These are phyloP conservation scores for Arctocebus calabarensis DNA, from an alignment of 2,797 vertebrate species.

Conservation along the genomic window DNA sequence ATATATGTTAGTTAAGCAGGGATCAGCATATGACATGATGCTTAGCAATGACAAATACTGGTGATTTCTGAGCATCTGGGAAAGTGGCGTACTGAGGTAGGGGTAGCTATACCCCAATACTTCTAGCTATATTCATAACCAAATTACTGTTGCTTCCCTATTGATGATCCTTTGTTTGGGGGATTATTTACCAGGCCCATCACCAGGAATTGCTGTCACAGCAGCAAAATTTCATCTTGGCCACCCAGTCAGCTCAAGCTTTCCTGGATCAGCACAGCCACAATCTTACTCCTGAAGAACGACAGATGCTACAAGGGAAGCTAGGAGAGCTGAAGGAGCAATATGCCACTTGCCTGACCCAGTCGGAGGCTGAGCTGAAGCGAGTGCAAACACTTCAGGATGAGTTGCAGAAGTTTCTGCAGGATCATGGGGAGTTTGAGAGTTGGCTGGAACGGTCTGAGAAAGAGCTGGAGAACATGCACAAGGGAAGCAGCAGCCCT, in stretches of 20 bases:
- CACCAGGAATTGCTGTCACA: constrained; percentile 95
- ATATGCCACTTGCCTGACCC: constrained; percentile 90
- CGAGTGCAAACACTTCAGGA: constrained; percentile 92
- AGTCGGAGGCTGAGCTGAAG: constrained; percentile 92
- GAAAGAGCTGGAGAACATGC: constrained; percentile 91
- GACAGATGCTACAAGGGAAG: constrained; percentile 87
- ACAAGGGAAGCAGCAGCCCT: constrained; percentile 88
- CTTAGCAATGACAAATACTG: not conserved
- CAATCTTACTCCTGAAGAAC: constrained; percentile 90
- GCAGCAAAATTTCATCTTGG: constrained; percentile 94
- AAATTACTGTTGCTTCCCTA: constrained; percentile 14
- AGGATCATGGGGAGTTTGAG: constrained; percentile 92
- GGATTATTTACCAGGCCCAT: constrained; percentile 87
- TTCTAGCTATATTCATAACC: not conserved
- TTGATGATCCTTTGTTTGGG: constrained; percentile 53
- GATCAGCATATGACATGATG: not conserved
- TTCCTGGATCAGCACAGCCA: constrained; percentile 94
- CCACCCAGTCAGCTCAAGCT: constrained; percentile 92
- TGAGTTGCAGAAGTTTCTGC: constrained; percentile 94
- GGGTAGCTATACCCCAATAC: not conserved
- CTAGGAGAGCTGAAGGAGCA: constrained; percentile 91
- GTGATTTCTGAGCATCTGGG: not conserved
- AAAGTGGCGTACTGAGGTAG: not conserved
- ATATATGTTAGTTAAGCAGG: not conserved
- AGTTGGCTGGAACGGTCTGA: constrained; percentile 94